A percentile compares a stretch with the other conserved stretches of the same genome.
Evolutionary conservation across 2,113 vertebrate species (phyloP).

Genomic region (Aspidoscelis tigris): DNA sequence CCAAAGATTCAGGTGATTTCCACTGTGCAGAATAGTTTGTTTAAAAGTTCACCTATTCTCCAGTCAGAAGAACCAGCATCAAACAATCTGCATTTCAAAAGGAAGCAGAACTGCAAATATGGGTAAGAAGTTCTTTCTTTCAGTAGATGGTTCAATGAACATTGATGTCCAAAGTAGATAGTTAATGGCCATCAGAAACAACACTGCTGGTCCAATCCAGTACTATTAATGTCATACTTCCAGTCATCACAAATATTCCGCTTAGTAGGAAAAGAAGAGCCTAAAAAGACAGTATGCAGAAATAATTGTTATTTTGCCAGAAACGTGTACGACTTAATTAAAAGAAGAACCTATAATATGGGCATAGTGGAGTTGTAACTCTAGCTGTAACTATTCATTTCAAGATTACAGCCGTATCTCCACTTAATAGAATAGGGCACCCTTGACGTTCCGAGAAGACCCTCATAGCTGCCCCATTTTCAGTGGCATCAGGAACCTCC

Average conservation of each 20-base stretch:
- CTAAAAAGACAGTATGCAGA: slow-evolving; percentile 75
- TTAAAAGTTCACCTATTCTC: slow-evolving; percentile 76
- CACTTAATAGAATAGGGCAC: too few species aligned
- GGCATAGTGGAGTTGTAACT: not conserved
- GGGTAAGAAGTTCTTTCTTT: slow-evolving; percentile 66
- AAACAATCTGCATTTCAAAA: slow-evolving; percentile 77
- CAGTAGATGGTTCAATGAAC: slow-evolving; percentile 73
- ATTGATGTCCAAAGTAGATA: slow-evolving; percentile 67
- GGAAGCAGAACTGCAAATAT: slow-evolving; percentile 76
- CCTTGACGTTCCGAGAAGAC: too few species aligned
- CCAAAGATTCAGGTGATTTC: slow-evolving; percentile 78
- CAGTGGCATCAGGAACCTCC: too few species aligned
- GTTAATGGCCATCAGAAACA: slow-evolving; percentile 70
- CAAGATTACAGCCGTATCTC: not conserved
- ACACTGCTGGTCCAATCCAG: slow-evolving; percentile 86
- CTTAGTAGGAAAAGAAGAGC: slow-evolving; percentile 85
- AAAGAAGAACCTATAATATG: not conserved
- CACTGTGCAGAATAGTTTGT: slow-evolving; percentile 77
- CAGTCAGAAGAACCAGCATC: slow-evolving; percentile 77
- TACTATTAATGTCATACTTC: slow-evolving; percentile 90
- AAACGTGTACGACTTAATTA: not conserved
- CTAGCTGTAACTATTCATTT: not conserved
- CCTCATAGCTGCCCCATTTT: too few species aligned
- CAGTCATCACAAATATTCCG: slow-evolving; percentile 90
- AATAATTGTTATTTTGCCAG: not conserved